Base-by-base conservation (phyloP, 1,140 invertebrate species). In the Diorhabda carinulata region DNA sequence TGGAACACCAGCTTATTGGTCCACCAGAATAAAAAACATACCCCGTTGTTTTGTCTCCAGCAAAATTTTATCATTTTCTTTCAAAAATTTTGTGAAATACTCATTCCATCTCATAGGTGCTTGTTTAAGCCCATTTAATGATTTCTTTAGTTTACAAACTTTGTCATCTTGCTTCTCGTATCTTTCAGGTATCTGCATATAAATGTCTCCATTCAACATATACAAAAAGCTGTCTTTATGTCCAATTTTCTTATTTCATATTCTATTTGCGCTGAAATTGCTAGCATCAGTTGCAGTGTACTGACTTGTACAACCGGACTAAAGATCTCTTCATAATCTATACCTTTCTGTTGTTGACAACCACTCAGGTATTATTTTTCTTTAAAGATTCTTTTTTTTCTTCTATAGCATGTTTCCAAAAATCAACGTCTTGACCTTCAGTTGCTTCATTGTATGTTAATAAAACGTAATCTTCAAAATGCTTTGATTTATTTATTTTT, bases 141-240 rank as follows among this genome's bases (percentile, higher is more conserved):
- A 68, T 57, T 72, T 56, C 70, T 58, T 45, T 6, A 79, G 65
- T 52, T 65, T 70, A 61, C 78, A 80, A 3, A 74, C 70, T 59
- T 67, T 64, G n/a, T 68, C 64, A 25, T 59, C 58, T 7, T 25
- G 25, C 25, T 79, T 66, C 5, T 79, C 61, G 42, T 77, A 72
- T 42, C 77, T 78, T 52, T 80, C 57, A 59, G 83, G 82, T 67
- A 78, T 74, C 67, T 72, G 42, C 78, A 84, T 83, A 69, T 75
- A 83, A 41, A 84, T 78, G 9, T 74, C 72, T 71, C 83, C 82
- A 45, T 79, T 69, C 25, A 83, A 59, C 80, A 82, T 76, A 83
- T 73, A 9, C 84, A 67, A 72, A 81, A 84, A n/a, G 82, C 82
- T n/a, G 79, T 81, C 70, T 76, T 78, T 0, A 83, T 74, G 66